Evolutionary conservation across 2,888 invertebrate genomes (phyloP), one percentile per base, ranked within the genome.

Genomic region (Zaprionus lineosus): DNA sequence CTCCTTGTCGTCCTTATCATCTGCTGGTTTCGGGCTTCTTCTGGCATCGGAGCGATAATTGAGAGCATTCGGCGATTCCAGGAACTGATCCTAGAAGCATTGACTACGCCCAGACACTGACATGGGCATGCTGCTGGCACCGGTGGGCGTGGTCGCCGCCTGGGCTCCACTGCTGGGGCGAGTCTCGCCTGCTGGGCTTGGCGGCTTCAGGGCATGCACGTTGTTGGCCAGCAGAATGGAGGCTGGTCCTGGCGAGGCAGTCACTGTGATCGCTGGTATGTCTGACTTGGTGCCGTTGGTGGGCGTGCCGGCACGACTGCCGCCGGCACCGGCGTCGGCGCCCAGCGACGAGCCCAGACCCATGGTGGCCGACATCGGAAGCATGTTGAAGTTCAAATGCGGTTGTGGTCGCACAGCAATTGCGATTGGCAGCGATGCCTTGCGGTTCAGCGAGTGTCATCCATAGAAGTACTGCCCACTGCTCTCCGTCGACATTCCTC

Each of bases 381-480:
- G 69, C 65, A 87, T 77, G 44, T 86, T 88, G 16, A 88, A 83
- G 60, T 84, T 85, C 57, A 84, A 69, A 33, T 86, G 84, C 37
- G 86, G 74, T 26, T 82, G 84, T 34, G 85, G 77, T 29, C 86
- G 71, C 37, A 86, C 79, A 33, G 75, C 75, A 56, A 86, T 81
- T 50, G 87, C 87, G 28, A 87, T 85, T 14, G 87, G 88, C 51
- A 88, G 61, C 15, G 89, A 88, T 14, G 87, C 65, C 70, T 86
- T 89, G 21, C 87, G 88, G 68, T 85, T 88, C 2, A 89, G 77
- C 65, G 89, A 87, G 69, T 90, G 90, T 90, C 90, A 90, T 87
- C 90, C 90, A 52, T 89, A 89, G 68, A 87, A 89, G 46, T 88
- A 89, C 66, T 89, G 88, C 0, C 76, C 81, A 8, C 60, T 81